Evolutionary conservation across 2,113 vertebrate genomes (phyloP).

Genomic region (Rhea pennata): DNA sequence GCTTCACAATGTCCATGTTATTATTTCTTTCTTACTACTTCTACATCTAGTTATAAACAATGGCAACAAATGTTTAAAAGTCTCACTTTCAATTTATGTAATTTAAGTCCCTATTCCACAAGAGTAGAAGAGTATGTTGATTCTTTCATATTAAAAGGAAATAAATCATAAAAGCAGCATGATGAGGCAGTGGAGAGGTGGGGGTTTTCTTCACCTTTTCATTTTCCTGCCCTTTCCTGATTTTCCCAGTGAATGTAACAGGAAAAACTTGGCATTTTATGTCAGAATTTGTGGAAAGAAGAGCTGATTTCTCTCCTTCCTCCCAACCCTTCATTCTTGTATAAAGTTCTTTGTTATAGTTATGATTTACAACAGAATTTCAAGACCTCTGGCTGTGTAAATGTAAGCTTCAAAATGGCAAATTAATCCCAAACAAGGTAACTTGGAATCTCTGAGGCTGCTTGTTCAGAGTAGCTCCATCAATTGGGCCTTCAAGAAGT

Average conservation of each 20-base stretch:
- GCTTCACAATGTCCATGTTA: background rate
- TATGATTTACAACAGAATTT: background rate
- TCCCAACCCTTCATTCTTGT: background rate
- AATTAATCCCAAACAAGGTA: background rate
- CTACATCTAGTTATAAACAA: background rate
- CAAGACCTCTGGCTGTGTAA: background rate
- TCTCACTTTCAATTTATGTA: background rate
- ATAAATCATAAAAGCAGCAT: background rate
- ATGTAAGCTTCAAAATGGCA: rapidly evolving
- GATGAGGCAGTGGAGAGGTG: background rate
- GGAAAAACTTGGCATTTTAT: background rate
- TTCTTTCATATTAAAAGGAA: constrained; percentile 3
- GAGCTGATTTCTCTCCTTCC: background rate
- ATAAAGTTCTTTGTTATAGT: background rate
- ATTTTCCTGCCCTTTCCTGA: background rate
- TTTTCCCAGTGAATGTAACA: background rate
- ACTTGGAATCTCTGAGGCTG: background rate
- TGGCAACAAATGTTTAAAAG: background rate
- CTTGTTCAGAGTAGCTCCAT: background rate
- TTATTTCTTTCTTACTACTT: background rate
- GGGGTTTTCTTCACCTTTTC: background rate
- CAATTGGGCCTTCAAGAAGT: background rate
- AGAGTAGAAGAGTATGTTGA: background rate
- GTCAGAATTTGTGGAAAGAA: background rate
- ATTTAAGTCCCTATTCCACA: constrained; percentile 17